Evolutionary conservation across 2,888 invertebrate species (phyloP).

Genomic region (Nephrotoma appendiculata): DNA sequence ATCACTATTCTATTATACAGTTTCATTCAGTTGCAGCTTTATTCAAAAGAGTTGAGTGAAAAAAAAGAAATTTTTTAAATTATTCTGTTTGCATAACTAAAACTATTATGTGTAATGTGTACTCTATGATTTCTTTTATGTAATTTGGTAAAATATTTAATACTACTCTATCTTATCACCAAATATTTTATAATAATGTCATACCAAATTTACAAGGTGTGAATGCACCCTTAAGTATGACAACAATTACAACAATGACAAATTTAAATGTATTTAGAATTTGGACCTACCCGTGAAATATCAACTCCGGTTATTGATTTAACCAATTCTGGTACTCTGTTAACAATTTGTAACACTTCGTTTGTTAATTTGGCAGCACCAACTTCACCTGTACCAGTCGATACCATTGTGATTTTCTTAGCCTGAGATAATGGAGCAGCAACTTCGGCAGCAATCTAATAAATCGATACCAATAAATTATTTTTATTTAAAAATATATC

Average conservation of each 20-base stretch:
- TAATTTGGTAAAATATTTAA: neutral
- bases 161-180: neutral
- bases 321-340: conserved; percentile 81
- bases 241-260: neutral
- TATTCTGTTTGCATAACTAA: neutral
- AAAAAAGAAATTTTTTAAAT: neutral
- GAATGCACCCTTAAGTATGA: neutral
- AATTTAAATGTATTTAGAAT: conserved; percentile 1
- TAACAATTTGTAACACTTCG: conserved; percentile 86
- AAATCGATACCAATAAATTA: neutral
- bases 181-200: neutral
- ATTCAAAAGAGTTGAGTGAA: neutral
- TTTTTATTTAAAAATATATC: no score
- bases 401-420: conserved; percentile 94
- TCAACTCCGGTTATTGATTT: conserved; percentile 89
- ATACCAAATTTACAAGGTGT: neutral
- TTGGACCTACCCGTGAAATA: conserved; percentile 60
- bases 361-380: conserved; percentile 91
- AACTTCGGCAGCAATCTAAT: conserved; percentile 87
- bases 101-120: neutral
- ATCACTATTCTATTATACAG: neutral
- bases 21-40: neutral
- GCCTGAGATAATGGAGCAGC: conserved; percentile 89
- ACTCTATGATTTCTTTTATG: neutral
- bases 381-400: conserved; percentile 77